A percentile compares a stretch with the other conserved stretches of the same genome.
These are phyloP conservation scores for Nibea coibor DNA, from an alignment of 2,113 vertebrate genomes.

Conservation along the genomic window DNA sequence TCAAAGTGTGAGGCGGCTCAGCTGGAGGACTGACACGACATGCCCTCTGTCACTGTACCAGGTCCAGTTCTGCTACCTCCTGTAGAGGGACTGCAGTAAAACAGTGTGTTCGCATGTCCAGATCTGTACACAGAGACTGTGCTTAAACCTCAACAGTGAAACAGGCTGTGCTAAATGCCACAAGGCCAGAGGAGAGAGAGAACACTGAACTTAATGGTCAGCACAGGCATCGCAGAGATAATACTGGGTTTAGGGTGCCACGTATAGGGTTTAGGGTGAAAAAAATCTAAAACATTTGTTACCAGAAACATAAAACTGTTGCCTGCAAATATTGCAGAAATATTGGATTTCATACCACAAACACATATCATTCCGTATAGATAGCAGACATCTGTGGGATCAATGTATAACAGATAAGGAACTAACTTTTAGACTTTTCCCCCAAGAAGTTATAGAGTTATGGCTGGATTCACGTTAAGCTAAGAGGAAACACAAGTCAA, in stretches of 20 bases:
- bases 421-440: neutral
- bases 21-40: slow-evolving; percentile 19
- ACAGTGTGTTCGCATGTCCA: slow-evolving; percentile 15
- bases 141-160: slow-evolving; percentile 10
- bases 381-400: neutral
- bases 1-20: slow-evolving; percentile 28
- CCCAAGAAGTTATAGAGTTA: neutral
- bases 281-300: too few species aligned
- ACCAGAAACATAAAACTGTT: neutral
- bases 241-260: neutral
- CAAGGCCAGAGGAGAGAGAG: neutral
- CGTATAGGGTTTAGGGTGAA: neutral
- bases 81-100: slow-evolving; percentile 23
- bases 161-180: neutral
- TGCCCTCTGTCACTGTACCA: slow-evolving; percentile 33
- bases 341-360: neutral
- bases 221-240: neutral
- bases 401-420: neutral
- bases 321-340: neutral
- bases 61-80: slow-evolving; percentile 28
- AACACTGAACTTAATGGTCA: neutral
- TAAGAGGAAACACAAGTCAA: neutral
- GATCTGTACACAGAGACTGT: neutral
- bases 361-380: neutral
- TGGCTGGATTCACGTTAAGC: neutral